These are phyloP conservation scores for Drosophila ambigua DNA, from an alignment of 1,140 invertebrate species.

Conservation along the genomic window DNA sequence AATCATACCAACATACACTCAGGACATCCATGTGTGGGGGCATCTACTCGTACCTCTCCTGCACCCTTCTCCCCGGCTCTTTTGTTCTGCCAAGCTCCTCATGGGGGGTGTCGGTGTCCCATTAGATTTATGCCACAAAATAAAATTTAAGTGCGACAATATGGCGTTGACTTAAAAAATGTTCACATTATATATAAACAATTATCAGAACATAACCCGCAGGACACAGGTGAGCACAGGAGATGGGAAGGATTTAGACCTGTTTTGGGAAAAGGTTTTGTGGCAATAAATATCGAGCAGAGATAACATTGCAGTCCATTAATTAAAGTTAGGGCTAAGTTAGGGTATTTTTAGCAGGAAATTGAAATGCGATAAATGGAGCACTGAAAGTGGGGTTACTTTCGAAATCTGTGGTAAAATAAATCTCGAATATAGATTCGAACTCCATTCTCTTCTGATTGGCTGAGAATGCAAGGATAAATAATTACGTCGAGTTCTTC, in stretches of 20 bases:
- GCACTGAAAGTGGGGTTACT: no score
- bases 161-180: conserved; percentile 68
- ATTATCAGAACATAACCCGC: conserved; percentile 45
- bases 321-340: not conserved
- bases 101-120: conserved; percentile 10
- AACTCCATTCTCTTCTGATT: no score
- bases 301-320: conserved; percentile 4
- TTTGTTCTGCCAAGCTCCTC: not conserved
- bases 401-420: no score
- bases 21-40: not conserved
- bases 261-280: conserved; percentile 8
- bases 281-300: conserved; percentile 6
- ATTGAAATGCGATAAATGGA: no score
- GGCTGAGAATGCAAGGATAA: no score
- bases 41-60: conserved; percentile 14
- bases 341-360: not conserved
- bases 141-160: conserved; percentile 77
- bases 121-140: conserved; percentile 71
- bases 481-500: no score
- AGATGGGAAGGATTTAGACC: not conserved
- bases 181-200: conserved; percentile 64
- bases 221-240: conserved; percentile 1
- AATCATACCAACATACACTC: conserved; percentile 51
- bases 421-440: no score
- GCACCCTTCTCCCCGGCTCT: not conserved